These are phyloP conservation scores for Pycnomerus fuliginosus DNA, from an alignment of 2,888 invertebrate genomes.

Conservation along the genomic window DNA sequence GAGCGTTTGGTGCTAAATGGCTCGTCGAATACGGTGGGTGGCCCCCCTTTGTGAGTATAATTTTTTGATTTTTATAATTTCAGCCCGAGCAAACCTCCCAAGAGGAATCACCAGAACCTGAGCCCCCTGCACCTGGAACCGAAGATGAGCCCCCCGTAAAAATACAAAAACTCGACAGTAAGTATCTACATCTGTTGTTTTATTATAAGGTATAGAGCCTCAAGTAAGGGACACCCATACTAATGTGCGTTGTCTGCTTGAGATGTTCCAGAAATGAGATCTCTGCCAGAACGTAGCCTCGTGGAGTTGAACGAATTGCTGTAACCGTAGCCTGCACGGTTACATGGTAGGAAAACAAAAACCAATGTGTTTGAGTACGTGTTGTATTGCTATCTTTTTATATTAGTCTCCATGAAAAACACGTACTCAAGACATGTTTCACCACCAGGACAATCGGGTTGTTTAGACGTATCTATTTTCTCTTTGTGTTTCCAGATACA, in stretches of 20 bases:
- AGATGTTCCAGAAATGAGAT: slow-evolving; percentile 56
- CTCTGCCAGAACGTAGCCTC: slow-evolving; percentile 50
- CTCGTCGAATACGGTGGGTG: slow-evolving; percentile 26
- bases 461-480: slow-evolving; percentile 52
- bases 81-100: neutral
- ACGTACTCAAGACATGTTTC: slow-evolving; percentile 34
- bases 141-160: slow-evolving; percentile 45
- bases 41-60: neutral
- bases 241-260: slow-evolving; percentile 57
- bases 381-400: slow-evolving; percentile 24
- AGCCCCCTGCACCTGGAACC: slow-evolving; percentile 49
- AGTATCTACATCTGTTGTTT: slow-evolving; percentile 37
- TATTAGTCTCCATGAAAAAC: slow-evolving; percentile 18
- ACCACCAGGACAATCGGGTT: slow-evolving; percentile 26
- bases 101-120: slow-evolving; percentile 14
- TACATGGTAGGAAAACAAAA: slow-evolving; percentile 52
- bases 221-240: slow-evolving; percentile 47
- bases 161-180: slow-evolving; percentile 42
- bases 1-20: slow-evolving; percentile 39
- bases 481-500: slow-evolving; percentile 56
- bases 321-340: slow-evolving; percentile 51
- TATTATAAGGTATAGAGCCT: slow-evolving; percentile 33
- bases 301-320: slow-evolving; percentile 47
- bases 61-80: neutral
- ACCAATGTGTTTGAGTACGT: slow-evolving; percentile 45